phyloP scores from a whole-genome alignment of 53 echinoderm and acorn worm genomes.

The Pentamera pediparva region DNA sequence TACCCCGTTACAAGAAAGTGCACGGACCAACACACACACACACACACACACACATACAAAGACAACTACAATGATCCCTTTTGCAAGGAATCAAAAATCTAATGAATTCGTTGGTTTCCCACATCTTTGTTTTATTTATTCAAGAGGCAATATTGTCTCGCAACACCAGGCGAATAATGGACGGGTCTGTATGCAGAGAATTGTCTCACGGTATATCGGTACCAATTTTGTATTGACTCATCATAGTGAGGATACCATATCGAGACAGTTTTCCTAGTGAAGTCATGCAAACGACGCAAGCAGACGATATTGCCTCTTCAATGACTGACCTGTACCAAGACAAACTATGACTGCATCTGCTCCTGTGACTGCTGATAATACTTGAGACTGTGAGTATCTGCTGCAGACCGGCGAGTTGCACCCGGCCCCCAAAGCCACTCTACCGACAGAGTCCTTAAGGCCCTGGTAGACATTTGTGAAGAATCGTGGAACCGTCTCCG shows the following conservation, averaged over 20 bases:
- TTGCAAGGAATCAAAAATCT: background rate
- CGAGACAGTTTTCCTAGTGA: too few relatives aligned
- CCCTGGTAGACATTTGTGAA: conserved; percentile 53
- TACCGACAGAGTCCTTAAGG: conserved; percentile 37
- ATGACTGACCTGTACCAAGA: conserved; percentile 63
- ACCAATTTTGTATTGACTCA: too few relatives aligned
- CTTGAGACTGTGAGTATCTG: conserved; percentile 34
- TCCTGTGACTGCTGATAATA: conserved; percentile 46
- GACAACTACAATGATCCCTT: too few relatives aligned
- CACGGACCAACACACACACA: too few relatives aligned
- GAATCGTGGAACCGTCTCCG: conserved; percentile 43
- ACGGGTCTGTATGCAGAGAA: background rate
- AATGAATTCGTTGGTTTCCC: background rate
- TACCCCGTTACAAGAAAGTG: too few relatives aligned
- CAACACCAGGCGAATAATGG: background rate
- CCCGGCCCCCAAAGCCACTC: conserved; percentile 49
- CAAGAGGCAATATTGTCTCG: background rate
- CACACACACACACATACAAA: background rate
- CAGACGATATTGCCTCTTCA: background rate
- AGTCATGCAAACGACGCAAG: background rate
- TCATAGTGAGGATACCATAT: too few relatives aligned
- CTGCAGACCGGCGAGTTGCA: conserved; percentile 54
- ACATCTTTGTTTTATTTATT: background rate
- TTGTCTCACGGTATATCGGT: background rate
- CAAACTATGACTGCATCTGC: conserved; percentile 74